Percentiles rank a stretch among this genome's conserved stretches.
phyloP scores from a whole-genome alignment of 1,140 invertebrate genomes.

The Aradophagus sp. region DNA sequence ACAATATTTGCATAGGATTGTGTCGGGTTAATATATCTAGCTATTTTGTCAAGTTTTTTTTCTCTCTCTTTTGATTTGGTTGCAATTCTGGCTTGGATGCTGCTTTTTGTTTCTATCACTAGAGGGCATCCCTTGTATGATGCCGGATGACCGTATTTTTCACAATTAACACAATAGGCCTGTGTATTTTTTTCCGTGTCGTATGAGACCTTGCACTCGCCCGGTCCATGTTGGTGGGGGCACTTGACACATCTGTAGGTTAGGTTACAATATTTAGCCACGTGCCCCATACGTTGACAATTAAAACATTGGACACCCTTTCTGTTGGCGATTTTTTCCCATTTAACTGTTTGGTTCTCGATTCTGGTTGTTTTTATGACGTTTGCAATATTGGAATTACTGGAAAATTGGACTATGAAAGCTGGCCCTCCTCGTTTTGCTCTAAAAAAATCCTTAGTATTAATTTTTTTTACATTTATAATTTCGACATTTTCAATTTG shows the following conservation, averaged over 20 bases:
- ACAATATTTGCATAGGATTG: too few species aligned
- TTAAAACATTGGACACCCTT: constrained; percentile 14
- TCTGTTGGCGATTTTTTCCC: constrained; percentile 18
- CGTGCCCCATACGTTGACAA: constrained; percentile 27
- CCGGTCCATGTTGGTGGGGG: constrained; percentile 2
- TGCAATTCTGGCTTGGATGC: constrained; percentile 4
- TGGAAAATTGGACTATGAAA: constrained; percentile 8
- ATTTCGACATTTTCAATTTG: constrained; percentile 9
- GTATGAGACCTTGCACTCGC: not conserved
- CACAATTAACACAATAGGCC: constrained; percentile 5
- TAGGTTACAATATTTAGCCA: constrained; percentile 25
- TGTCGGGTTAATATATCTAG: too few species aligned
- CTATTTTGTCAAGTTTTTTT: constrained; percentile 4
- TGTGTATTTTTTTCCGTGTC: not conserved
- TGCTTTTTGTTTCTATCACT: constrained; percentile 7
- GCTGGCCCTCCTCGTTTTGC: constrained; percentile 2
- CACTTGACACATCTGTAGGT: constrained; percentile 30
- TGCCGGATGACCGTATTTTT: constrained; percentile 47
- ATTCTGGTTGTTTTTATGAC: constrained; percentile 10
- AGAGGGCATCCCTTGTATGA: constrained; percentile 51
- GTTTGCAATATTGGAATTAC: constrained; percentile 3
- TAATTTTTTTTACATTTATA: constrained; percentile 21
- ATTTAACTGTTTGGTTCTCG: constrained; percentile 16
- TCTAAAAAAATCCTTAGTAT: constrained; percentile 30
- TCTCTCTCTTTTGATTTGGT: constrained; percentile 6